Evolutionary conservation across 2,113 vertebrate genomes (phyloP), one percentile per base, ranked within the genome.

Genomic region (Platycercus adscitus): DNA sequence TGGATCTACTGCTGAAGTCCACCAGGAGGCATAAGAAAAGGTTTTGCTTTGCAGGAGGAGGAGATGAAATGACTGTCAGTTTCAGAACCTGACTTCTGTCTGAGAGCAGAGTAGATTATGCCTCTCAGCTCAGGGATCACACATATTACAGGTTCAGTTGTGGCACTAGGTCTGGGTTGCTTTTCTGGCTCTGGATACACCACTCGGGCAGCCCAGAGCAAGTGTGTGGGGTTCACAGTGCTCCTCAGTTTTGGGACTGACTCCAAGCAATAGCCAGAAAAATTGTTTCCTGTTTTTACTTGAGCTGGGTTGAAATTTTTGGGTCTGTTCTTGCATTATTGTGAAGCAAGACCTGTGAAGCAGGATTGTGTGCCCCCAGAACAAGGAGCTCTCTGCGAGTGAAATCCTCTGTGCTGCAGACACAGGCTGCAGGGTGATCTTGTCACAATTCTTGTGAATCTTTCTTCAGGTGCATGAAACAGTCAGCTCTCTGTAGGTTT

Each of bases 141-240:
- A 1, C 0, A 0, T 23, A 39, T 43, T 49, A 77, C n/a, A 26
- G 63, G 29, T 46, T 81, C 20, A 13, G 11, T 39, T 53, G 68
- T 31, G 11, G 29, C 39, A 3, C 11, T 18, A 65, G 26, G 18
- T 71, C 64, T 86, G 49, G 5, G 14, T 79, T 65, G 11, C 19
- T 76, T 60, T 82, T 41, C 35, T 52, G 21, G 13, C 49, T 18
- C 41, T 7, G 2, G 5, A 7, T 37, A 28, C 11, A 7, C 15
- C 37, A 5, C 50, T 43, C 17, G 28, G 39, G 53, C 26, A 86
- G 35, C 82, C 33, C 29, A 44, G 9, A 56, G 19, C 0, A 0
- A 4, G 3, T 5, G 2, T 4, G 16, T 11, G 3, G 11, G 14
- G 21, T 31, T 93, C 79, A 29, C 2, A 1, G 10, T 8, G 63